phyloP scores from a whole-genome alignment of 2,797 vertebrate genomes.

The Sebastes trivittatus region DNA sequence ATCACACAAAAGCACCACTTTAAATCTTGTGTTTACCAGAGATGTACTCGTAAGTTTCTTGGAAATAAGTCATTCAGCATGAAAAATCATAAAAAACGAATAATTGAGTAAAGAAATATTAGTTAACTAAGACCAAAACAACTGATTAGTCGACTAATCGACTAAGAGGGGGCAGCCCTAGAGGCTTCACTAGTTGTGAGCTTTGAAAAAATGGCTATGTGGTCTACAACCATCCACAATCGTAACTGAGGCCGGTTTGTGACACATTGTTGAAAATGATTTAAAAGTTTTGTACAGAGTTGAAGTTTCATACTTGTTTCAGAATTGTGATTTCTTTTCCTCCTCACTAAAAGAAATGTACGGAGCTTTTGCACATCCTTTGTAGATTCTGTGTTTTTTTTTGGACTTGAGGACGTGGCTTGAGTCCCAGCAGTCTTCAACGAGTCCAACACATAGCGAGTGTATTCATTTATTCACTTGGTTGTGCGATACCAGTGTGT shows the following conservation, averaged over 20 bases:
- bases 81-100: neutral
- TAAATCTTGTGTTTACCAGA: neutral
- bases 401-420: conserved; percentile 38
- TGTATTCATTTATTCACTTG: conserved; percentile 60
- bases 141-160: neutral
- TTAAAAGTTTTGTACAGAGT: neutral
- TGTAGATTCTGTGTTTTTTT: conserved; percentile 23
- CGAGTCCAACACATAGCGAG: conserved; percentile 37
- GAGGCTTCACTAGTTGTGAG: neutral
- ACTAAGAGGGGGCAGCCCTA: neutral
- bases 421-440: conserved; percentile 41
- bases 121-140: neutral
- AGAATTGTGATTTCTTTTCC: neutral
- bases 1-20: neutral
- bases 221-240: neutral
- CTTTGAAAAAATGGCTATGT: neutral
- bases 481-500: conserved; percentile 40
- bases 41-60: accelerated
- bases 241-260: neutral
- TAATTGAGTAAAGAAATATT: neutral
- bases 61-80: neutral
- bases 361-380: neutral
- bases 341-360: neutral
- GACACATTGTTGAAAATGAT: neutral
- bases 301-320: neutral